phyloP scores from a whole-genome alignment of 1,140 invertebrate genomes.

The Heliconius hermathena region DNA sequence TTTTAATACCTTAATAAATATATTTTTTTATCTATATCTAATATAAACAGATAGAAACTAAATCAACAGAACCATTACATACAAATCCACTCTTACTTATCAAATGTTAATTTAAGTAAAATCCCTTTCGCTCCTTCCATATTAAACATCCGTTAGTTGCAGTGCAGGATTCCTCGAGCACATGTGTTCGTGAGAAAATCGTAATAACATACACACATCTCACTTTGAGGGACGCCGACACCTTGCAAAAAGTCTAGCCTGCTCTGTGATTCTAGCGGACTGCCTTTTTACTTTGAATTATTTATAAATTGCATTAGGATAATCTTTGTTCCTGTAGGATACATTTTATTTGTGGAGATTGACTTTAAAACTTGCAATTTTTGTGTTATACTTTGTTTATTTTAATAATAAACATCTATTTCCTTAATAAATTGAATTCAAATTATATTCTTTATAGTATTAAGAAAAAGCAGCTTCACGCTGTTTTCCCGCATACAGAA shows the following conservation, averaged over 20 bases:
- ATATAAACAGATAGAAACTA: background rate
- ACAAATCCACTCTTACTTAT: background rate
- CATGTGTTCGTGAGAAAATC: conserved; percentile 72
- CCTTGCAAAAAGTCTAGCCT: conserved; percentile 42
- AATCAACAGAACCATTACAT: background rate
- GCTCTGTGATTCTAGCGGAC: conserved; percentile 25
- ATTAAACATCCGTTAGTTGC: conserved; percentile 41
- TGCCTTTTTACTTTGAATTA: background rate
- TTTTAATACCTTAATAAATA: too few relatives aligned
- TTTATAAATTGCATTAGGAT: background rate
- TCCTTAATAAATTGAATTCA: too few relatives aligned
- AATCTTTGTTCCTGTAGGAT: background rate
- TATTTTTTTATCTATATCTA: background rate
- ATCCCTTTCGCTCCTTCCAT: conserved; percentile 40
- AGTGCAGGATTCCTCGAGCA: conserved; percentile 50
- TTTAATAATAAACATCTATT: too few relatives aligned
- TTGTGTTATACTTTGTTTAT: too few relatives aligned
- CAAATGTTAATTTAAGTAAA: conserved; percentile 28
- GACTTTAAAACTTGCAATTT: background rate
- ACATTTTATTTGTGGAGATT: background rate
- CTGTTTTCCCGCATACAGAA: too few relatives aligned
- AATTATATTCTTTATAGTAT: too few relatives aligned
- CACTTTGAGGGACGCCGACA: conserved; percentile 61
- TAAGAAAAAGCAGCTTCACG: too few relatives aligned
- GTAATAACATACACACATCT: conserved; percentile 54